A percentile compares a stretch with the other conserved stretches of the same genome.
Evolutionary conservation across 2,797 vertebrate species (phyloP).

Genomic region (Xenops minutus): DNA sequence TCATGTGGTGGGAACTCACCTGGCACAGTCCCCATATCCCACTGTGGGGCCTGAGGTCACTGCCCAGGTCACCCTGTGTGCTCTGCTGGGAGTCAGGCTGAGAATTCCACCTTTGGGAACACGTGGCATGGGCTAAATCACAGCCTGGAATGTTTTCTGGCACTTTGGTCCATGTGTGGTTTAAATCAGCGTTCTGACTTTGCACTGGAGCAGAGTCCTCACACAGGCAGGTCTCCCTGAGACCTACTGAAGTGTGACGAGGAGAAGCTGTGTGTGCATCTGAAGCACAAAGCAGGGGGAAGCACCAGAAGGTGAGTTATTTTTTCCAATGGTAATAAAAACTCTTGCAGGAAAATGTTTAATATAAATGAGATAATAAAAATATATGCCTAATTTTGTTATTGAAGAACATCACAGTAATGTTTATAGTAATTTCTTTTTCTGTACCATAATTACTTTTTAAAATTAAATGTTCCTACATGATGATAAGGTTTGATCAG

Average conservation of each 20-base stretch:
- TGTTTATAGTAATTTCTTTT: conserved; percentile 19
- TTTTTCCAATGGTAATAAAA: conserved; percentile 22
- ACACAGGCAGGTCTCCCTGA: background rate
- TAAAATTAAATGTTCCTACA: conserved; percentile 39
- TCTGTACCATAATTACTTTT: background rate
- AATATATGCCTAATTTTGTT: conserved; percentile 22
- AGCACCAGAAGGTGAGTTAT: background rate
- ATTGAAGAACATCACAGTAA: conserved; percentile 34
- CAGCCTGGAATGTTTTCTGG: background rate
- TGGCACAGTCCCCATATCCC: background rate
- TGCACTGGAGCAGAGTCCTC: background rate
- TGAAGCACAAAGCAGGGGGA: background rate
- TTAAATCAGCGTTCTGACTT: background rate
- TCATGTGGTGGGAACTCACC: background rate
- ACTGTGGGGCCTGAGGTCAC: background rate
- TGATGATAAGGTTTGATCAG: conserved; percentile 32
- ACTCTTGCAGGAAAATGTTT: background rate
- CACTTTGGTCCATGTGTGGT: background rate
- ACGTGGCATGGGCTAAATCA: background rate
- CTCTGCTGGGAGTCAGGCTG: background rate
- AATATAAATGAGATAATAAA: conserved; percentile 43
- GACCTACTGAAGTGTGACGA: background rate
- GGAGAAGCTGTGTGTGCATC: background rate
- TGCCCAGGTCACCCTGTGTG: background rate
- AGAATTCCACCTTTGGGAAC: background rate